Conservation (phyloP, 2,888 invertebrate species). For the Noctua comes region DNA sequence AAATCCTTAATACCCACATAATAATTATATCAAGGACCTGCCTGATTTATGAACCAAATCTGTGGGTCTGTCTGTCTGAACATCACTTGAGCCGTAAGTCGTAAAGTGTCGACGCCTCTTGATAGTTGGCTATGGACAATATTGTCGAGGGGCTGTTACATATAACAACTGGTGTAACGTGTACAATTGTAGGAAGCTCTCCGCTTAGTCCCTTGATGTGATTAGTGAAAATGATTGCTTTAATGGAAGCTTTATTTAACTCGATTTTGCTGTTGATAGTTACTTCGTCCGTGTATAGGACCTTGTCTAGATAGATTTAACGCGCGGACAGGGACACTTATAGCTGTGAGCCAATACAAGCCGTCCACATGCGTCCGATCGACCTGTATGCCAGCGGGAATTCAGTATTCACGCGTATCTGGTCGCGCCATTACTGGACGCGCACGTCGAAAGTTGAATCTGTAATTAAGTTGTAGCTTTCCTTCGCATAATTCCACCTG, state of each 20-base stretch:
- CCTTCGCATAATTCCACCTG: no score
- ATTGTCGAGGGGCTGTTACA: constrained; percentile 6
- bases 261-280: background rate
- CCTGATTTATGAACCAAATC: constrained; percentile 20
- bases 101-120: constrained; percentile 17
- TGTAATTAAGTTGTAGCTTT: no score
- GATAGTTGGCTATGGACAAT: constrained; percentile 12
- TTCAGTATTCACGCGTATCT: background rate
- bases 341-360: background rate
- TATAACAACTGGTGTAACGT: background rate
- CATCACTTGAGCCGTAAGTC: constrained; percentile 17
- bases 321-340: background rate
- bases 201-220: background rate
- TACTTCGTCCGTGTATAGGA: background rate
- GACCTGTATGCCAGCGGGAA: no score
- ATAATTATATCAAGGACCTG: constrained; percentile 1
- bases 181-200: background rate
- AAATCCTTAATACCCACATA: background rate
- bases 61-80: background rate
- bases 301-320: background rate
- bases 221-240: background rate
- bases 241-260: background rate
- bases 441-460: no score
- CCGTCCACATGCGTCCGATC: background rate
- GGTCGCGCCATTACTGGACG: background rate